Evolutionary conservation across 1,140 invertebrate genomes (phyloP).

Genomic region (Papilio helenus): DNA sequence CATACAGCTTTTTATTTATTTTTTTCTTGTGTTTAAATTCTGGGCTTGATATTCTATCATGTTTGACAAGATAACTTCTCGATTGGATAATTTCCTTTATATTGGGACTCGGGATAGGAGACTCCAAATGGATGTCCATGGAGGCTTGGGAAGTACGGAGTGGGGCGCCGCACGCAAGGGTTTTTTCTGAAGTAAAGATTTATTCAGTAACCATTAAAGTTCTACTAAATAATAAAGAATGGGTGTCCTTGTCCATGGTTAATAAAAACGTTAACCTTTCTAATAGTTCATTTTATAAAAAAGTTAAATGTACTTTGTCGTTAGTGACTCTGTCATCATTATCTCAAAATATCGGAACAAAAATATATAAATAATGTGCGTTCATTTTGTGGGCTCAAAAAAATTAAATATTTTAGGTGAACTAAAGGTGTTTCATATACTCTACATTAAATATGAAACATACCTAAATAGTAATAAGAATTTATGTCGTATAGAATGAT

Average conservation of each 20-base stretch:
- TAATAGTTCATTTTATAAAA: neutral
- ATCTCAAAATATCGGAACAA: neutral
- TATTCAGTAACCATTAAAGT: conserved; percentile 43
- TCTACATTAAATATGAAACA: conserved; percentile 53
- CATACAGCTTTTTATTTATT: neutral
- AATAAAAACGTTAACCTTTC: neutral
- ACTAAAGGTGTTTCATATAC: neutral
- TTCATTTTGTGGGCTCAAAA: neutral
- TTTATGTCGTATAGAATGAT: conserved; percentile 50
- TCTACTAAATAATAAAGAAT: neutral
- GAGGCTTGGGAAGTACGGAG: conserved; percentile 70
- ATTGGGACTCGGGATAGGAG: conserved; percentile 41
- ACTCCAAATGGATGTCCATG: conserved; percentile 64
- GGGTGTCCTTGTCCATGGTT: neutral
- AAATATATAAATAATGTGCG: neutral
- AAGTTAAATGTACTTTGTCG: neutral
- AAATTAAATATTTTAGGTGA: neutral
- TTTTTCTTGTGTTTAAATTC: neutral
- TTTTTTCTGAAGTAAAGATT: conserved; percentile 61
- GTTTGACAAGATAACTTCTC: conserved; percentile 50
- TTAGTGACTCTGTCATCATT: neutral
- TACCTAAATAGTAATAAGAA: conserved; percentile 61
- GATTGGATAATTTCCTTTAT: conserved; percentile 27
- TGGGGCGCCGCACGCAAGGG: conserved; percentile 52
- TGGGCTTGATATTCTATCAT: conserved; percentile 42